Evolutionary conservation across 1,140 invertebrate genomes (phyloP).

Genomic region (Micrasema minimum): DNA sequence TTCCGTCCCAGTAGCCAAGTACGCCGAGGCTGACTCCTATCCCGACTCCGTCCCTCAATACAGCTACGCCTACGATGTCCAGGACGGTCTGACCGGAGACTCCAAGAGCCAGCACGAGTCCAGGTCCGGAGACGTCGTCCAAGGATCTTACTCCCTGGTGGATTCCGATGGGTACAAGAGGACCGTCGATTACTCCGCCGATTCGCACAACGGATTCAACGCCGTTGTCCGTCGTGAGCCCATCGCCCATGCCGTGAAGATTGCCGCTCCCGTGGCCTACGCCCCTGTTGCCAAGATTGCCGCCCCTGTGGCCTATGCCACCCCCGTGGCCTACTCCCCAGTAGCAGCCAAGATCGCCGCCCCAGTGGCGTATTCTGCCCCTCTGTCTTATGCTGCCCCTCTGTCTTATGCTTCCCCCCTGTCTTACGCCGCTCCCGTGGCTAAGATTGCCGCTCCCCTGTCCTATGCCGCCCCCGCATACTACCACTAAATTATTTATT

Average conservation of each 20-base stretch:
- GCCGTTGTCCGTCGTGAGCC: slow-evolving; percentile 61
- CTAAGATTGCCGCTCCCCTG: slow-evolving; percentile 49
- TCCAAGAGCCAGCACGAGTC: slow-evolving; percentile 53
- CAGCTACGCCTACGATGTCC: slow-evolving; percentile 64
- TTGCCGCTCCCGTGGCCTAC: slow-evolving; percentile 54
- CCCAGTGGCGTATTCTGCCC: slow-evolving; percentile 35
- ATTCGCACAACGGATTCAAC: slow-evolving; percentile 66
- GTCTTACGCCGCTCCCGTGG: slow-evolving; percentile 59
- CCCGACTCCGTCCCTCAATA: slow-evolving; percentile 70
- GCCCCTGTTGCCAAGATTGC: slow-evolving; percentile 53
- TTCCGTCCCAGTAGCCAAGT: slow-evolving; percentile 54
- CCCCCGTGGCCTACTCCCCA: slow-evolving; percentile 57
- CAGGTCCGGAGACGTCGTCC: slow-evolving; percentile 55
- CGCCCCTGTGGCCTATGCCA: slow-evolving; percentile 55
- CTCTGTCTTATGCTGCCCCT: slow-evolving; percentile 45
- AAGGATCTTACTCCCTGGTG: slow-evolving; percentile 53
- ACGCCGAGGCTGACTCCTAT: slow-evolving; percentile 55
- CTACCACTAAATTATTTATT: slow-evolving; percentile 15
- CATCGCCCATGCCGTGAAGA: slow-evolving; percentile 54
- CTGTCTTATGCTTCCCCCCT: slow-evolving; percentile 46
- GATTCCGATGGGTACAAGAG: slow-evolving; percentile 59
- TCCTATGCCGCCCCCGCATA: slow-evolving; percentile 54
- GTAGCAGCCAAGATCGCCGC: too few species aligned
- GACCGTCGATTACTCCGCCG: slow-evolving; percentile 56
- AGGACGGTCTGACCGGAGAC: slow-evolving; percentile 64